Conservation (phyloP, 1,140 invertebrate species). For the Drosophila burlai region DNA sequence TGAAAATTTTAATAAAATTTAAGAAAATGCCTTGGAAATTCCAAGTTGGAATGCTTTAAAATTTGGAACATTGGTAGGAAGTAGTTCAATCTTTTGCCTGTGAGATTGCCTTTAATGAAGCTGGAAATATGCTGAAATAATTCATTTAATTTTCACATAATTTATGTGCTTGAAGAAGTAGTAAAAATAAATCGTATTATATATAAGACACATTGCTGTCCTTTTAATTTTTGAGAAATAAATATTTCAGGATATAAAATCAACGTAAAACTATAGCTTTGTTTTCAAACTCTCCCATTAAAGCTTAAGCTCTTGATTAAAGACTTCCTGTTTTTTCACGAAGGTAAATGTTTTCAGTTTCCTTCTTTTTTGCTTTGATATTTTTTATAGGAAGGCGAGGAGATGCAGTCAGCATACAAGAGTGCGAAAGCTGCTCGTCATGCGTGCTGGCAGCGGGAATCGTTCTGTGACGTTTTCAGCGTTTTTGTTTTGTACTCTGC, state of each 20-base stretch:
- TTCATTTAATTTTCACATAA: too few relatives aligned
- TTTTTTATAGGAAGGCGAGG: conserved; percentile 8
- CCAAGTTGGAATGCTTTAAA: not conserved
- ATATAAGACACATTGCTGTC: too few relatives aligned
- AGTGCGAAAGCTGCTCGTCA: conserved; percentile 59
- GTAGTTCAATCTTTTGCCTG: rapidly evolving
- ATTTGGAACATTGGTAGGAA: not conserved
- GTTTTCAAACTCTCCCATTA: not conserved
- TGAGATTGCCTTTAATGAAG: not conserved
- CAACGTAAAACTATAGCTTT: not conserved
- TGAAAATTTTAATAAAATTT: conserved; percentile 26
- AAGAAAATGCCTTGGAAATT: not conserved
- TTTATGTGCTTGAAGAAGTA: not conserved
- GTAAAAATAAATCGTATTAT: too few relatives aligned
- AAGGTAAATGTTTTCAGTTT: not conserved
- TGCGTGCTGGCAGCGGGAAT: conserved; percentile 58
- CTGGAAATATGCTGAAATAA: not conserved
- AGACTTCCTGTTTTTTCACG: conserved; percentile 13
- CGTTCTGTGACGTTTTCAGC: conserved; percentile 56
- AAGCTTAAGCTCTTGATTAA: not conserved
- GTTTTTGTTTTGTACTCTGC: conserved; percentile 55
- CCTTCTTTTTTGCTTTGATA: not conserved
- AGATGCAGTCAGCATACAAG: conserved; percentile 32
- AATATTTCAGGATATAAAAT: too few relatives aligned
- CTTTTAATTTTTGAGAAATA: too few relatives aligned